Evolutionary conservation across 2,797 vertebrate genomes (phyloP).

Genomic region (Bovichtus diacanthus): DNA sequence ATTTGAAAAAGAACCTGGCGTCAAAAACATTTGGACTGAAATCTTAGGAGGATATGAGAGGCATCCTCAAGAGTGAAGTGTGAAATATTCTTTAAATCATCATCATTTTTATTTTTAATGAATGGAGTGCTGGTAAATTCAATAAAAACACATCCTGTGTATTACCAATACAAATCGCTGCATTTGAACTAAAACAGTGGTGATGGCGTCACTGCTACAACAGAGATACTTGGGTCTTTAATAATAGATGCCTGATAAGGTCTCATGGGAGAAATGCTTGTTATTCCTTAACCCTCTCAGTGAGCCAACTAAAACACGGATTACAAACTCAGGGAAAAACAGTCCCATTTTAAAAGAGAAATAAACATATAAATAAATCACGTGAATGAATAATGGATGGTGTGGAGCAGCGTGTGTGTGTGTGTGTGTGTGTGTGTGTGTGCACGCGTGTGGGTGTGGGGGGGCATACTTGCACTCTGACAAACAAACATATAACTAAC

Average conservation of each 20-base stretch:
- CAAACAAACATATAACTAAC: constrained; percentile 54
- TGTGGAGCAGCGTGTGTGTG: constrained; percentile 8
- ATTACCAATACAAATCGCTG: constrained; percentile 26
- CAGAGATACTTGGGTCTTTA: constrained; percentile 53
- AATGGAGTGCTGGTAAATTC: neutral
- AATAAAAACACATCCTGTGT: neutral
- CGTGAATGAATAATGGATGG: constrained; percentile 73
- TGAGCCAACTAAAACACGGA: constrained; percentile 63
- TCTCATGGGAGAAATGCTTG: constrained; percentile 63
- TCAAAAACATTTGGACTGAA: neutral
- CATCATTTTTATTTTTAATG: neutral
- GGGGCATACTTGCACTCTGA: constrained; percentile 35
- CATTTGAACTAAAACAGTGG: constrained; percentile 27
- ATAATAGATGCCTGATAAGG: constrained; percentile 75
- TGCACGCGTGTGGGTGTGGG: neutral
- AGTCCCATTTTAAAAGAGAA: constrained; percentile 65
- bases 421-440: neutral
- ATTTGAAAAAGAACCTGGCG: neutral
- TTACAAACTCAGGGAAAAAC: constrained; percentile 63
- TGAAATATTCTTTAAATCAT: constrained; percentile 1
- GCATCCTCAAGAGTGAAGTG: neutral
- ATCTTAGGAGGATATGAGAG: neutral
- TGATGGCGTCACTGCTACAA: constrained; percentile 35
- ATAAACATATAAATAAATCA: constrained; percentile 79
- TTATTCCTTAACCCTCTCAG: constrained; percentile 65